phyloP scores from a whole-genome alignment of 2,113 vertebrate genomes.

The Pedionomus torquatus region DNA sequence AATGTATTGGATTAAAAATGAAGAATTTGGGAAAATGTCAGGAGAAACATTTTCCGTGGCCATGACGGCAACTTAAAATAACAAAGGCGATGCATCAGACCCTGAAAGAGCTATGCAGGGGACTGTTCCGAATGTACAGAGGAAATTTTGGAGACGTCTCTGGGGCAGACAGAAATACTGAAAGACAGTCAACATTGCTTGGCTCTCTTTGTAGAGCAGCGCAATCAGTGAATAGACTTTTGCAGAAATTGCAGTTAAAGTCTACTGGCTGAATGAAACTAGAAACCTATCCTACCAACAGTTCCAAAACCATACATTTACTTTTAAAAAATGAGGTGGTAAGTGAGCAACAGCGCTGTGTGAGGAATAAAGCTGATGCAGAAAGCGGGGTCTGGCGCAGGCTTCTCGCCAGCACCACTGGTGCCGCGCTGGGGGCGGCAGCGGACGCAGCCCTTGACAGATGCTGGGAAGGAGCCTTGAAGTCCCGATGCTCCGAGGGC shows the following conservation, averaged over 20 bases:
- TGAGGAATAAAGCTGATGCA: not conserved
- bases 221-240: not conserved
- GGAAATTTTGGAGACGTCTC: not conserved
- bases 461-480: conserved; percentile 43
- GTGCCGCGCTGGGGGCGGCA: not conserved
- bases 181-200: not conserved
- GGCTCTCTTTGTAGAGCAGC: not conserved
- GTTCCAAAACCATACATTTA: not conserved
- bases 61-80: not conserved
- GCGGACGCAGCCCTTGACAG: not conserved
- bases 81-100: not conserved
- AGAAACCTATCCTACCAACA: not conserved
- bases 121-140: not conserved
- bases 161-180: not conserved
- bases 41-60: not conserved
- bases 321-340: not conserved
- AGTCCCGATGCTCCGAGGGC: not conserved
- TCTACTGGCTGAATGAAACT: not conserved
- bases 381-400: not conserved
- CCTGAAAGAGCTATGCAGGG: not conserved
- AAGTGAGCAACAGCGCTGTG: not conserved
- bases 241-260: not conserved
- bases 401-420: not conserved
- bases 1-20: not conserved
- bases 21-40: not conserved